Evolutionary conservation across 2,888 invertebrate species (phyloP), one percentile per base, ranked within the genome.

Genomic region (Melanostoma scalare): DNA sequence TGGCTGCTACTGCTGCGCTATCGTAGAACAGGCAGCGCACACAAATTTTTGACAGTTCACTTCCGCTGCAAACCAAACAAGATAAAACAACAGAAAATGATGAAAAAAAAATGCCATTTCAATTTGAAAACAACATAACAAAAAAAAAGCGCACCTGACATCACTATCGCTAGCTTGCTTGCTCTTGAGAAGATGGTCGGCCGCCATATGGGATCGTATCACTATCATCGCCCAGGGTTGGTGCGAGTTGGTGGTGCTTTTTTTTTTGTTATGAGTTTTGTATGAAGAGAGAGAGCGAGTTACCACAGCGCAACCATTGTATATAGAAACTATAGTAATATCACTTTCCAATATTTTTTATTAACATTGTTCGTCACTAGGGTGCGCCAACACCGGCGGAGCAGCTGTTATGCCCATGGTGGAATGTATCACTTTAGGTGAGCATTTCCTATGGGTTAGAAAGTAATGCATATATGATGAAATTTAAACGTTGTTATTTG

Each of bases 71-170:
- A 84, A 82, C 82, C 82, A 82, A 82, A 84, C 84, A 84, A 84
- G 84, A 84, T 84, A 84, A 84, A 84, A 84, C 84, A 79, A 79
- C 74, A 84, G 71, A 84, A 79, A 84, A 75, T 52, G 78, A 74
- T 8, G 69, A 71, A 56, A 74, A 61, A 78, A 81, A 84, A 84
- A 75, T 67, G 74, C 79, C 48, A 71, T 79, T 84, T 84, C 69
- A 75, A 84, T 42, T 84, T 79, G 69, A 84, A 84, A 84, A 84
- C 84, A 84, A 84, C 79, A 79, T 74, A 79, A 84, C 53, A 84
- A 84, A 84, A 80, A 72, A 84, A 84, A 84, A 84, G 84, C 84
- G 84, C 84, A 84, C 84, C 84, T 84, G 84, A 84, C 84, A 75
- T 75, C 74, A 79, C 40, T 58, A 53, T 10, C 71, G 58, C 71